Base-by-base conservation (phyloP, 1,140 invertebrate species). In the Lordiphosa collinella region DNA sequence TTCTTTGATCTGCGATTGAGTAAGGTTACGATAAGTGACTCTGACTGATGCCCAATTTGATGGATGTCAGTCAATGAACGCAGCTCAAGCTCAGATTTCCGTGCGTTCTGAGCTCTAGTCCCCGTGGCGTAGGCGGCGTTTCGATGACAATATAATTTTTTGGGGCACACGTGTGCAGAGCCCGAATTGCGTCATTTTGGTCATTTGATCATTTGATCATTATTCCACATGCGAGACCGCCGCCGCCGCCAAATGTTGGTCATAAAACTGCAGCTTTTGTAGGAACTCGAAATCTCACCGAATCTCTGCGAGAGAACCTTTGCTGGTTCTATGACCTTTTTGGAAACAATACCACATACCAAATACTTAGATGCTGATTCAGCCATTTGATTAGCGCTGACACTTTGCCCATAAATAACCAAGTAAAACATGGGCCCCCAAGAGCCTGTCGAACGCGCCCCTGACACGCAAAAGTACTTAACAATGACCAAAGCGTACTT, bases 391-490 rank as follows among this genome's bases (percentile, higher is more conserved):
- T 86, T 86, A 86, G 73, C 73, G 49, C 76, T 86, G 84, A 86
- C 84, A 86, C 84, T 82, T 74, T 87, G 84, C 73, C 84, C 84
- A 86, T 86, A 86, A 86, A 86, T 86, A 86, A 86, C 84, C 73
- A 67, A 55, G 66, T 63, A 80, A 84, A 84, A 86, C 84, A 86
- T 87, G 84, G 76, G 69, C 56, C 79, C 84, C 80, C 69, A 75
- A 60, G 64, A 50, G 76, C 61, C 68, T 57, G 58, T 68, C 59
- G 51, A 69, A 56, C 61, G 65, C 40, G 61, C 58, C 53, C 68
- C 73, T 62, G 73, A 84, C 78, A 84, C 78, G 78, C 78, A 84
- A 85, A 84, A 84, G 78, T 84, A 84, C 78, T 84, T 84, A 84
- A 84, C 79, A 84, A 84, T 84, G 79, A 85, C 78, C 78, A 84